These are phyloP conservation scores for Caenorhabditis drosophilae DNA, from an alignment of 2,888 invertebrate species.

Conservation along the genomic window DNA sequence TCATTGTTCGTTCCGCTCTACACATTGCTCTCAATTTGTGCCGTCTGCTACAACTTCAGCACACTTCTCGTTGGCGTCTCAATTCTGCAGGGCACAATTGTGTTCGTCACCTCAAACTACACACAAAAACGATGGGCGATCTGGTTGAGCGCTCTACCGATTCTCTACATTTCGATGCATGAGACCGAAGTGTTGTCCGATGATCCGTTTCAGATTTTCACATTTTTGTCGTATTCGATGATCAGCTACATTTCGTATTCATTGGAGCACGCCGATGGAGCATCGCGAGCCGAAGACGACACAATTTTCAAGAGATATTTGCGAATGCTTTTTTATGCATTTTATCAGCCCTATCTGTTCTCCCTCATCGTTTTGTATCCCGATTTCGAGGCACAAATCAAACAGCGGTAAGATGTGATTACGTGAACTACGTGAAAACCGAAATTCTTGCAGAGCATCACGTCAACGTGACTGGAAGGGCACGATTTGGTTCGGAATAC, in stretches of 20 bases:
- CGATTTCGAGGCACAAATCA: constrained; percentile 64
- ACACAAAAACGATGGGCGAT: constrained; percentile 49
- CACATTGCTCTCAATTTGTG: constrained; percentile 50
- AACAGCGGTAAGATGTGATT: constrained; percentile 36
- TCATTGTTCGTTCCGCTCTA: constrained; percentile 45
- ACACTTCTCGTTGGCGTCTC: constrained; percentile 54
- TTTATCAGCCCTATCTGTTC: constrained; percentile 71
- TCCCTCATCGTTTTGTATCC: constrained; percentile 70
- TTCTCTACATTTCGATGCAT: constrained; percentile 65
- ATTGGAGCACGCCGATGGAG: constrained; percentile 55
- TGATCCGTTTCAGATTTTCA: constrained; percentile 67
- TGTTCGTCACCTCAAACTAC: constrained; percentile 51
- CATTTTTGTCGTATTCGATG: constrained; percentile 69
- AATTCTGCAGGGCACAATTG: constrained; percentile 54
- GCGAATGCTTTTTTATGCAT: constrained; percentile 70
- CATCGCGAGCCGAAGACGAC: constrained; percentile 42
- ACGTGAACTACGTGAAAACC: too few relatives aligned
- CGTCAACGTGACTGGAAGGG: constrained; percentile 44
- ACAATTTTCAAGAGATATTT: constrained; percentile 35
- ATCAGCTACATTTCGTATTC: constrained; percentile 70
- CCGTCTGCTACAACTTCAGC: constrained; percentile 52
- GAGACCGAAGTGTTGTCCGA: constrained; percentile 40
- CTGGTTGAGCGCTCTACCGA: constrained; percentile 64
- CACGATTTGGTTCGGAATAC: constrained; percentile 44
- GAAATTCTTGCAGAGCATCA: constrained; percentile 23